Percentiles rank a stretch among this genome's conserved stretches.
phyloP scores from a whole-genome alignment of 2,113 vertebrate species.

The Anoplopoma fimbria region DNA sequence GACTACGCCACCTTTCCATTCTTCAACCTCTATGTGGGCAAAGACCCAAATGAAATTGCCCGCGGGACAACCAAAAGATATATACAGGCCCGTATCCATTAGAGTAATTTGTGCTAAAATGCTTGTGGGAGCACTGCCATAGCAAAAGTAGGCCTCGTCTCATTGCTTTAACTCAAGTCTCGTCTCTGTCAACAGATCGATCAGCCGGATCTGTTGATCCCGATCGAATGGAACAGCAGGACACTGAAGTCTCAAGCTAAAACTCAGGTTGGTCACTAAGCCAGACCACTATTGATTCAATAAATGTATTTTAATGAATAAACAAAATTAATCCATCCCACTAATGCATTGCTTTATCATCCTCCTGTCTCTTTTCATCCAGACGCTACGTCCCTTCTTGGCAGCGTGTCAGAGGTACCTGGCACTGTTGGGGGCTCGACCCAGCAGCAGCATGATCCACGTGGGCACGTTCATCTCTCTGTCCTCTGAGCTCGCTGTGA shows the following conservation, averaged over 20 bases:
- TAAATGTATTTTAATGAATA: neutral
- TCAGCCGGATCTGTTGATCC: conserved; percentile 91
- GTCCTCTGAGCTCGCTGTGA: conserved; percentile 86
- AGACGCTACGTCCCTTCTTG: conserved; percentile 85
- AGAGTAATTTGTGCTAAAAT: neutral
- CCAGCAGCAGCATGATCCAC: conserved; percentile 54
- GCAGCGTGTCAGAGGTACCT: conserved; percentile 81
- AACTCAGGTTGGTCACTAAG: conserved; percentile 76
- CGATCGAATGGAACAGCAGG: conserved; percentile 84
- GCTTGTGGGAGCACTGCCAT: neutral
- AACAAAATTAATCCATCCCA: neutral
- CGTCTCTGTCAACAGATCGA: conserved; percentile 87
- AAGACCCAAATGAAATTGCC: conserved; percentile 76
- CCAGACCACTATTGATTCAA: neutral
- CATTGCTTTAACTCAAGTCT: conserved; percentile 21
- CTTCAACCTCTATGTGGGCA: conserved; percentile 87
- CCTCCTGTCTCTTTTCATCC: conserved; percentile 6
- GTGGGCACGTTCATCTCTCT: conserved; percentile 85
- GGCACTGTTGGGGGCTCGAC: conserved; percentile 81
- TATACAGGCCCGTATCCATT: conserved; percentile 78
- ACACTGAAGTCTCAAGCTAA: conserved; percentile 78
- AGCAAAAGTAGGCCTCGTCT: neutral
- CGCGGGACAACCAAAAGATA: conserved; percentile 80
- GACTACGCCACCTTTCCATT: conserved; percentile 91
- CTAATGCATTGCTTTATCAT: conserved; percentile 3